Evolutionary conservation across 2,888 invertebrate species (phyloP).

Genomic region (Mylabris sibirica): DNA sequence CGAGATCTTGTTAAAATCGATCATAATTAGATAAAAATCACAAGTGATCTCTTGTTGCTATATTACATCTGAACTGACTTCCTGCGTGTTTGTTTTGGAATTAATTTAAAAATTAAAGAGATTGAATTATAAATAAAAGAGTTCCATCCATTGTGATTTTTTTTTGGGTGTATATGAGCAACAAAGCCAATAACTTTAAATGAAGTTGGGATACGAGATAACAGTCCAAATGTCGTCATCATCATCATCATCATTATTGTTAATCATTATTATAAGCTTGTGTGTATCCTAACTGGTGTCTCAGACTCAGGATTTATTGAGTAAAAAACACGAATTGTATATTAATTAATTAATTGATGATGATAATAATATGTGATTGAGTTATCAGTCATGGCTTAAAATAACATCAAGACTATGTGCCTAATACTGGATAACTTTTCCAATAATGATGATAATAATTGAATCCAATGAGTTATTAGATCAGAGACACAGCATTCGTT

Average conservation of each 20-base stretch:
- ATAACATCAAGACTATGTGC: constrained; percentile 38
- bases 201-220: constrained; percentile 25
- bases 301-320: constrained; percentile 33
- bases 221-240: background rate
- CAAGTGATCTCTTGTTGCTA: constrained; percentile 51
- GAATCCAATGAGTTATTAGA: constrained; percentile 34
- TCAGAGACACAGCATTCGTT: constrained; percentile 30
- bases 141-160: constrained; percentile 41
- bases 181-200: constrained; percentile 42
- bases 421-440: constrained; percentile 38
- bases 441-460: background rate
- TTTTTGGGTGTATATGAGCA: constrained; percentile 46
- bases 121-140: constrained; percentile 11
- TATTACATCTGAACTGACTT: constrained; percentile 46
- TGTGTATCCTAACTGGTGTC: constrained; percentile 28
- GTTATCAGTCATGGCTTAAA: constrained; percentile 22
- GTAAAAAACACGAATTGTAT: constrained; percentile 23
- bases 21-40: constrained; percentile 22
- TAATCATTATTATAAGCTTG: constrained; percentile 10
- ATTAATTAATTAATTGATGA: constrained; percentile 19
- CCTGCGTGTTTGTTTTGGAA: background rate
- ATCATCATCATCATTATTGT: constrained; percentile 1
- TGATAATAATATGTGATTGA: constrained; percentile 14
- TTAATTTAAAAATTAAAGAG: background rate
- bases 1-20: no score